Evolutionary conservation across 2,888 invertebrate species (phyloP).

Genomic region (Ligdia adustata): DNA sequence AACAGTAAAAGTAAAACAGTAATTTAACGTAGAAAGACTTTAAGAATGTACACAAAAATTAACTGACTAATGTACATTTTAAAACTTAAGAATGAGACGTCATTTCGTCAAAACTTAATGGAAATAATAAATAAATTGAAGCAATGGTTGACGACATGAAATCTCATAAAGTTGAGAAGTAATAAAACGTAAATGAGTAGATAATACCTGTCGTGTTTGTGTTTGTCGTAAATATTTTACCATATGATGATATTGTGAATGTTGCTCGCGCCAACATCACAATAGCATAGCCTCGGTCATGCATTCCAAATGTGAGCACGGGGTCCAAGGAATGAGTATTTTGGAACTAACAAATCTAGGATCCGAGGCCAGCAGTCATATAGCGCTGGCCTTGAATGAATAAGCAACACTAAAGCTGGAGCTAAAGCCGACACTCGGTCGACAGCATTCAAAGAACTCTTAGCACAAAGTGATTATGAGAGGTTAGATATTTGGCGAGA

Average conservation of each 20-base stretch:
- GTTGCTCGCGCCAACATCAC: slow-evolving; percentile 69
- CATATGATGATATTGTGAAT: slow-evolving; percentile 74
- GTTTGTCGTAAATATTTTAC: slow-evolving; percentile 77
- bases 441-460: slow-evolving; percentile 57
- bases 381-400: slow-evolving; percentile 70
- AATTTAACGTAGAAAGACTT: slow-evolving; percentile 37
- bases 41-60: slow-evolving; percentile 54
- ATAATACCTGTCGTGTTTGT: slow-evolving; percentile 79
- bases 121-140: slow-evolving; percentile 35
- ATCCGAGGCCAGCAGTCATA: slow-evolving; percentile 72
- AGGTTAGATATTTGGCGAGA: slow-evolving; percentile 78
- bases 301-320: slow-evolving; percentile 73
- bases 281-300: slow-evolving; percentile 71
- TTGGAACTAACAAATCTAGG: slow-evolving; percentile 47
- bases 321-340: slow-evolving; percentile 78
- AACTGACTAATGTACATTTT: slow-evolving; percentile 59
- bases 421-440: slow-evolving; percentile 51
- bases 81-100: slow-evolving; percentile 52
- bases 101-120: slow-evolving; percentile 48
- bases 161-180: slow-evolving; percentile 41
- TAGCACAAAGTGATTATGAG: slow-evolving; percentile 80
- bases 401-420: slow-evolving; percentile 75
- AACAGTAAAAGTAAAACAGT: slow-evolving; percentile 55
- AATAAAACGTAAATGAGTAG: slow-evolving; percentile 72
- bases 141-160: slow-evolving; percentile 44